Evolutionary conservation across 2,888 invertebrate species (phyloP), one percentile per base, ranked within the genome.

Genomic region (Melanotus villosus): DNA sequence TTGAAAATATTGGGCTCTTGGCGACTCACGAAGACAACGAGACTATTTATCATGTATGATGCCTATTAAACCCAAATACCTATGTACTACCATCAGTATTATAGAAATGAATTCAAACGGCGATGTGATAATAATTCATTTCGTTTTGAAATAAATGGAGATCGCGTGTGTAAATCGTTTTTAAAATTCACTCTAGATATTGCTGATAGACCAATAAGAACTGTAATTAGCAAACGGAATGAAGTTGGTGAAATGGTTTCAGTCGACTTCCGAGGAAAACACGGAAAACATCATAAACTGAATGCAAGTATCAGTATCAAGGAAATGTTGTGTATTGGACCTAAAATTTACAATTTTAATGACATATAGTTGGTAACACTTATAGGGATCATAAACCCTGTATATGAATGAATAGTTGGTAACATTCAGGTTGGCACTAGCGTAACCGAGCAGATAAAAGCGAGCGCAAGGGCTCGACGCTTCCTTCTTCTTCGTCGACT

Each of bases 221-320:
- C 69, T 34, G 69, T 65, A 12, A 58, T 59, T 43, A 18, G 19
- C 43, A 69, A 72, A 52, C 47, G 23, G 60, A 67, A 59, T 45
- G 16, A 14, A 16, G 16, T 52, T 52, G 70, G 34, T 23, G 74
- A 73, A 50, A 62, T 75, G 14, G 58, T 75, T 47, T 56, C 71
- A 57, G 62, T 65, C 47, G 77, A 79, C 50, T 41, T 71, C 19
- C 66, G 78, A 70, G 78, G 77, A 66, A 79, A 78, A 70, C 77
- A 79, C 71, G 63, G n/a, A n/a, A n/a, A n/a, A n/a, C n/a, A n/a
- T n/a, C n/a, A n/a, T n/a, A n/a, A n/a, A n/a, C n/a, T n/a, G n/a
- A n/a, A n/a, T n/a, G n/a, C n/a, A n/a, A n/a, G n/a, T n/a, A n/a
- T n/a, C n/a, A n/a, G n/a, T n/a, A n/a, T n/a, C n/a, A n/a, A n/a